phyloP scores from a whole-genome alignment of 2,113 vertebrate genomes.

The Athene noctua region DNA sequence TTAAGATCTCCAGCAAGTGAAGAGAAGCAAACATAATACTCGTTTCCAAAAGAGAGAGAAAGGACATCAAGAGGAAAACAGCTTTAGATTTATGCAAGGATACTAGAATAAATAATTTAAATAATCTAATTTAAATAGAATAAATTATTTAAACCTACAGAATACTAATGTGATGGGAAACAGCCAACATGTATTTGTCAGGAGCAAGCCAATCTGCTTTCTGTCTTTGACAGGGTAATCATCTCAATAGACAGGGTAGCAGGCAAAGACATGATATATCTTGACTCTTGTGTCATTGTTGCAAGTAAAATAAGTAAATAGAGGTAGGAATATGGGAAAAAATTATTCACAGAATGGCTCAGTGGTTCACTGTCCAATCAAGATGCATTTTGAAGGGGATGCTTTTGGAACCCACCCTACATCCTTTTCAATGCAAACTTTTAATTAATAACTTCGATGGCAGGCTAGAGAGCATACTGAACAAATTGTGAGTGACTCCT shows the following conservation, averaged over 20 bases:
- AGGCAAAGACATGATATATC: not conserved
- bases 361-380: not conserved
- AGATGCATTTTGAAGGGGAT: not conserved
- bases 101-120: conserved; percentile 38
- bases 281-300: not conserved
- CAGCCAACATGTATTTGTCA: not conserved
- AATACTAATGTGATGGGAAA: not conserved
- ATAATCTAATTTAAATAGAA: conserved; percentile 41
- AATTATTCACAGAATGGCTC: not conserved
- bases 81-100: not conserved
- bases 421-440: not conserved
- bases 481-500: not conserved
- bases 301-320: not conserved
- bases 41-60: not conserved
- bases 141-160: conserved; percentile 16
- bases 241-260: not conserved
- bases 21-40: not conserved
- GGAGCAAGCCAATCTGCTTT: not conserved
- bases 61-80: not conserved
- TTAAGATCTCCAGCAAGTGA: not conserved
- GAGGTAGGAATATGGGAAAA: not conserved
- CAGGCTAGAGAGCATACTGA: not conserved
- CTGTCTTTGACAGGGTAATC: not conserved
- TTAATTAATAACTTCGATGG: not conserved
- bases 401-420: not conserved